Evolutionary conservation across 2,113 vertebrate species (phyloP), one percentile per base, ranked within the genome.

Genomic region (Hiodon alosoides): DNA sequence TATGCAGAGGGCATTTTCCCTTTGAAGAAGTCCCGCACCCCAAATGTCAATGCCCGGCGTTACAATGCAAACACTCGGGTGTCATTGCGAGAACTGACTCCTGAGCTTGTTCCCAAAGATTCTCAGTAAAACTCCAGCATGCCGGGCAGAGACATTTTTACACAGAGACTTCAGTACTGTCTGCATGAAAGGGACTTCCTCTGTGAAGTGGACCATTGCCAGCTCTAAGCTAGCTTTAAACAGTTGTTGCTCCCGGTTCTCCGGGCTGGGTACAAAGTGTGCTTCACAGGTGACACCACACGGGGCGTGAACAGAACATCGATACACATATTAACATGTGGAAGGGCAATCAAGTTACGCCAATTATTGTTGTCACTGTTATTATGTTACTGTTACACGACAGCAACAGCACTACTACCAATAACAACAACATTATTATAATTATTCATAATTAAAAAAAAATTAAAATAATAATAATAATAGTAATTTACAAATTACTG

Each of bases 221-320:
- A 79, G 78, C 85, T 80, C 85, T 88, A 66, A 79, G 85, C 79
- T 85, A 70, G 83, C 84, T 83, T 84, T 86, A 86, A 85, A 87
- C 84, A 84, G 88, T 87, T 85, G 89, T 85, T 90, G 74, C 83
- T 77, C 73, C 76, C 80, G 81, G 77, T 77, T 74, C 68, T 70
- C 80, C 74, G 55, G 77, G 82, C 84, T 86, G 75, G 69, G 80
- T 80, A 83, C 85, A 88, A 89, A 90, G 85, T 83, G 82, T 82
- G 78, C 86, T 80, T 83, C 76, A 85, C 78, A 78, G 86, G 86
- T 61, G 84, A 84, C 82, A 84, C 79, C 82, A 83, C 79, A 83
- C 85, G 81, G 82, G 76, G 79, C 82, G 84, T 79, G 52, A 83
- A 82, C 73, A 75, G 85, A 84, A 83, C 86, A 87, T 88, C 80